Evolutionary conservation across 2,888 invertebrate genomes (phyloP).

Genomic region (Thereva nobilitata): DNA sequence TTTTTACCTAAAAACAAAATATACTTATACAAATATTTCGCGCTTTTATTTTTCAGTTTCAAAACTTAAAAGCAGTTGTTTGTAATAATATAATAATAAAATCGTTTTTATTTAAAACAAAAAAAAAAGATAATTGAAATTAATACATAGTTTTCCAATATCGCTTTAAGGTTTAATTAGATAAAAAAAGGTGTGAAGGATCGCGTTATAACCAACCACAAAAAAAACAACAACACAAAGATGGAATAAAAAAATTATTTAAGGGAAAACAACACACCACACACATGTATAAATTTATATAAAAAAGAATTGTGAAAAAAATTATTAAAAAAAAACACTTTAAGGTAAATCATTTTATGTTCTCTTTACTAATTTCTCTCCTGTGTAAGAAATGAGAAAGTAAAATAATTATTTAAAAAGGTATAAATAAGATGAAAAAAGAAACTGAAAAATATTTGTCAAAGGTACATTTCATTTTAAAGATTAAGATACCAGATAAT

Average conservation of each 20-base stretch:
- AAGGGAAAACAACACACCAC: constrained; percentile 16
- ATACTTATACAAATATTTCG: too few relatives aligned
- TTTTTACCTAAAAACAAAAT: too few relatives aligned
- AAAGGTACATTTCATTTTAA: constrained; percentile 12
- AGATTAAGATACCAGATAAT: neutral
- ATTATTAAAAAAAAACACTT: neutral
- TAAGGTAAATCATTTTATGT: constrained; percentile 22
- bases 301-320: constrained; percentile 20
- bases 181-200: constrained; percentile 18
- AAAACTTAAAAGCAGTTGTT: too few relatives aligned
- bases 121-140: neutral
- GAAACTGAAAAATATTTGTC: constrained; percentile 25
- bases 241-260: constrained; percentile 6
- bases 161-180: neutral
- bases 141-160: neutral
- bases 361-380: constrained; percentile 34
- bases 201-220: constrained; percentile 18
- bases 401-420: constrained; percentile 36
- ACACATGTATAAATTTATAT: constrained; percentile 37
- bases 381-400: constrained; percentile 37
- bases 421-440: constrained; percentile 24
- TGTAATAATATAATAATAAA: too few relatives aligned
- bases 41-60: too few relatives aligned
- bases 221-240: constrained; percentile 16
- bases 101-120: neutral